Base-by-base conservation (phyloP, 2,888 invertebrate genomes). In the Rutpela maculata region DNA sequence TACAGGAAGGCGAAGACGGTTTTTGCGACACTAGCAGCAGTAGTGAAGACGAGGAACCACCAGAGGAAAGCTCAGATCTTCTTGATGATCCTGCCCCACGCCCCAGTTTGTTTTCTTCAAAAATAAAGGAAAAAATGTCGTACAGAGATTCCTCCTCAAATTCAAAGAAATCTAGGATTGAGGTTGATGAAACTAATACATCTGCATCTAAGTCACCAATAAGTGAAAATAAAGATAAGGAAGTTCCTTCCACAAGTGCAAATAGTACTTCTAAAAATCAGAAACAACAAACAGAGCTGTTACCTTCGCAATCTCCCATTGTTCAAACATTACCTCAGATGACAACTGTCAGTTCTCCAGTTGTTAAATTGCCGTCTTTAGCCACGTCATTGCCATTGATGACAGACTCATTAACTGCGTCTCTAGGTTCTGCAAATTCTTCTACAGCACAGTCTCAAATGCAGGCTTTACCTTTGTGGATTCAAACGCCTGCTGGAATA, bases 391-490 rank as follows among this genome's bases (percentile, higher is more conserved):
- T n/a, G 7, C 5, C 15, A 3, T 5, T 50, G 43, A 15, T 43
- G 15, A 35, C 31, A 35, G 5, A 35, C 5, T 6, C 31, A 17
- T 55, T 15, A 4, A 15, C 4, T 26, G 2, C 22, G 22, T n/a
- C n/a, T n/a, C n/a, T 26, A 26, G 22, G 1, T 10, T 57, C 57
- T 11, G 6, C 57, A 11, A 19, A 18, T 5, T 18, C 35, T 17
- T 26, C 67, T 22, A 65, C 75, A 17, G 69, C 72, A 55, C 1
- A 72, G 22, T 12, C 56, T 15, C 75, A 74, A 65, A 50, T 81
- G 6, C 83, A 85, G 71, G 83, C 83, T 9, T 59, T 84, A 19
- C 85, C 85, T n/a, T 75, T 85, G 35, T 60, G 84, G 6, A 63
- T 84, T 35, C 83, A 84, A 72, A 83, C 83, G 0, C 67, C 81